Base-by-base conservation (phyloP, 2,113 vertebrate genomes). In the Onychostruthus taczanowskii region DNA sequence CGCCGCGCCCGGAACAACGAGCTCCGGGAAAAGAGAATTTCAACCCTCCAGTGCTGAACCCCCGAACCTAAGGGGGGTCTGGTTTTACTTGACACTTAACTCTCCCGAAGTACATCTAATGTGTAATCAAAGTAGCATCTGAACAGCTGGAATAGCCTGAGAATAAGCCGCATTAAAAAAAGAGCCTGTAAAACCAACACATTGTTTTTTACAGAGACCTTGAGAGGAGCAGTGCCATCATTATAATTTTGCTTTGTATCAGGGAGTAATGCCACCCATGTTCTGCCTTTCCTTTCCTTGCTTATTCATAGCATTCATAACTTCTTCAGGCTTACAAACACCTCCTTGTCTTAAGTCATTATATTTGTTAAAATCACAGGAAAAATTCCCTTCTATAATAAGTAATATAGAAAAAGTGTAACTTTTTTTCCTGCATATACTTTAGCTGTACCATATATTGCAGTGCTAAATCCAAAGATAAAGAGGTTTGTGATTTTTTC, bases 391-490 rank as follows among this genome's bases (percentile, higher is more conserved):
- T 16, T 33, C 75, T 41, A 10, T 12, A 50, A 7, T 13, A 53
- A 43, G 19, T 28, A 43, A 43, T 3, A n/a, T 18, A 77, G 58
- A 77, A 63, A 62, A 62, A 16, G 7, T 11, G 2, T 41, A 98
- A 98, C 4, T 90, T 97, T n/a, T 53, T n/a, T 53, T 95, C 95
- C 97, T 96, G 98, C 95, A 96, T 97, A 97, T 95, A 96, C 95
- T 59, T 67, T 7, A 44, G 26, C 44, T 76, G 31, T 44, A 59
- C 11, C 21, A 27, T 27, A 98, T 94, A 95, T 96, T 87, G 89
- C 94, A 93, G 98, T 96, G 94, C 93, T 93, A 96, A 97, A 96
- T 94, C 94, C 91, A 97, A 97, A 98, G 70, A 96, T 95, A 95
- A 97, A 96, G 94, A 92, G 58, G 7, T 37, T 66, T 66, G 20